phyloP scores from a whole-genome alignment of 2,888 invertebrate genomes.

The Nemurella pictetii region DNA sequence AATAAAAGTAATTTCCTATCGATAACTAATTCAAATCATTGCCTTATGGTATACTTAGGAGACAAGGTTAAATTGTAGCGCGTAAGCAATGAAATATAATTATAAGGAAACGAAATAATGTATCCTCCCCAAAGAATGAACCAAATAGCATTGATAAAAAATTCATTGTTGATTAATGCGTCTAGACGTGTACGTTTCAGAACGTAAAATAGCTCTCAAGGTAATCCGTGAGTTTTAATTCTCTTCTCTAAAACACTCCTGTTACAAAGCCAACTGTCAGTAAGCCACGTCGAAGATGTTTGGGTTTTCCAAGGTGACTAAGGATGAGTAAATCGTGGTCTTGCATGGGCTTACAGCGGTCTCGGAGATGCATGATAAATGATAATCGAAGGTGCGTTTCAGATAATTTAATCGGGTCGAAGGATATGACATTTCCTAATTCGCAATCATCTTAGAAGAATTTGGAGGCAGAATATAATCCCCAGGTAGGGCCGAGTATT shows the following conservation, averaged over 20 bases:
- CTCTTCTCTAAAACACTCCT: neutral
- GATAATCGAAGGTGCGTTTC: neutral
- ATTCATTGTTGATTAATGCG: too few relatives aligned
- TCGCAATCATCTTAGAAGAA: neutral
- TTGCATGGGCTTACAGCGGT: neutral
- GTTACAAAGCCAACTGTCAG: neutral
- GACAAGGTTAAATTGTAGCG: too few relatives aligned
- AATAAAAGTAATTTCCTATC: too few relatives aligned
- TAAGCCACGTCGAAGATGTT: neutral
- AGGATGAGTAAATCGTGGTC: too few relatives aligned
- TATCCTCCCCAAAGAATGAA: neutral
- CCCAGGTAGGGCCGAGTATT: neutral
- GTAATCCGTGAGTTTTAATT: too few relatives aligned
- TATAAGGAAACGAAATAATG: too few relatives aligned
- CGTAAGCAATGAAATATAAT: too few relatives aligned
- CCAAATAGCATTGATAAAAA: neutral
- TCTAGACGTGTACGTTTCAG: too few relatives aligned
- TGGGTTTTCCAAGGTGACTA: neutral
- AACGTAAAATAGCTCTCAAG: too few relatives aligned
- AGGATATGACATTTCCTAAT: neutral
- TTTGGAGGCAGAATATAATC: neutral
- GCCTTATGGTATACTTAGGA: too few relatives aligned
- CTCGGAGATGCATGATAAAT: neutral
- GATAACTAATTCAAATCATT: too few relatives aligned
- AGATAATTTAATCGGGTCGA: neutral